These are phyloP conservation scores for Microcaecilia unicolor DNA, from an alignment of 2,797 vertebrate species.

Conservation along the genomic window DNA sequence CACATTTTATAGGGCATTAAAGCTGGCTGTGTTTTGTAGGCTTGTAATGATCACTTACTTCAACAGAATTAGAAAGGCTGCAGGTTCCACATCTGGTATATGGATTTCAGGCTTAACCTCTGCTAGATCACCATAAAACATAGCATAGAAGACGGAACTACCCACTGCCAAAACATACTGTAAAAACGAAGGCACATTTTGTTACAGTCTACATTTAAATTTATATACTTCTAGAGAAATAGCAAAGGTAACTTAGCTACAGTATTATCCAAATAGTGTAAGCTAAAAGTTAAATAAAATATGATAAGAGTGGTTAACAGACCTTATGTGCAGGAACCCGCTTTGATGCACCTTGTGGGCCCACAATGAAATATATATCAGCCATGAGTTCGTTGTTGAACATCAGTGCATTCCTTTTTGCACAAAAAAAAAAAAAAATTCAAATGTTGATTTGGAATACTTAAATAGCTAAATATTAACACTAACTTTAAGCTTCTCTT, in stretches of 20 bases:
- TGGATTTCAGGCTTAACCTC: slow-evolving; percentile 90
- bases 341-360: slow-evolving; percentile 69
- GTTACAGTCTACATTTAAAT: too few species aligned
- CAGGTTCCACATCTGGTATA: slow-evolving; percentile 96
- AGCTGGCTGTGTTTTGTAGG: too few species aligned
- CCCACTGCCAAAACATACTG: slow-evolving; percentile 97
- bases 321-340: slow-evolving; percentile 96
- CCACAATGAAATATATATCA: slow-evolving; percentile 94
- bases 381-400: slow-evolving; percentile 98
- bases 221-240: too few species aligned
- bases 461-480: too few species aligned
- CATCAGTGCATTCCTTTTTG: slow-evolving; percentile 97
- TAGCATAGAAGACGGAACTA: slow-evolving; percentile 96
- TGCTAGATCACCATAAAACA: slow-evolving; percentile 96
- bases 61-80: slow-evolving; percentile 90
- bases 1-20: too few species aligned
- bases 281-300: not conserved
- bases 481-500: too few species aligned
- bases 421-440: slow-evolving; percentile 11
- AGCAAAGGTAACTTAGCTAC: too few species aligned
- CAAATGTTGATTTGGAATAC: too few species aligned
- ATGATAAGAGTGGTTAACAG: slow-evolving; percentile 27
- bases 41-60: slow-evolving; percentile 79
- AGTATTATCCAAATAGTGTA: too few species aligned
- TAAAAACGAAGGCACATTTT: slow-evolving; percentile 2